Evolutionary conservation across 2,113 vertebrate genomes (phyloP), one percentile per base, ranked within the genome.

Genomic region (Heterotilapia buettikoferi): DNA sequence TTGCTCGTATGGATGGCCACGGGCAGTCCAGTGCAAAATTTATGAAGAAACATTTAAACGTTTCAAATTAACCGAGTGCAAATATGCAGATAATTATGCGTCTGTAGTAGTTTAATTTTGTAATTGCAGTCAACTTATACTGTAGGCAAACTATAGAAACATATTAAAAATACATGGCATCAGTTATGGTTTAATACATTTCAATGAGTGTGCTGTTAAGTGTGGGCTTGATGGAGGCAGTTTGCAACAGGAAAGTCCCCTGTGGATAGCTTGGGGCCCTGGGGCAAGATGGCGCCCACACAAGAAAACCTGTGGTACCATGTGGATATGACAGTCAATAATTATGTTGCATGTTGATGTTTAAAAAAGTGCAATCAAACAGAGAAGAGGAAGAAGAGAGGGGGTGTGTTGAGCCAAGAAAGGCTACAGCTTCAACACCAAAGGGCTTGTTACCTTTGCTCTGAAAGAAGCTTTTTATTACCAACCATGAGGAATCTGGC

Each of bases 371-470:
- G 14, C 33, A 86, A 83, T 54, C 53, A 86, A 88, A 78, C 63
- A 73, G 82, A 91, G 80, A 88, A 89, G 85, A 90, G 91, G 71
- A 90, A 85, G 84, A 52, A 57, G 43, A 82, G 85, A 86, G 84
- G 82, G 82, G 78, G 63, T 10, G 59, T 47, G 36, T 84, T 83
- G 52, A 59, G 85, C 52, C 10, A 61, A 86, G 88, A 86, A 88
- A 68, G 68, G 87, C 71, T 82, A 86, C 78, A 83, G 80, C 81
- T 47, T 36, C 63, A 33, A 84, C 59, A 83, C 59, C 85, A 91
- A 85, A 91, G 88, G 83, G 80, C 83, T 90, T 90, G 90, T 86
- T 92, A 92, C 90, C 89, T 92, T 92, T 91, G 86, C 80, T 91
- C 52, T 88, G 40, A 85, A 89, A 85, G 90, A 88, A 71, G 61